Evolutionary conservation across 1,140 invertebrate genomes (phyloP), one percentile per base, ranked within the genome.

Genomic region (Latrodectus geometricus): DNA sequence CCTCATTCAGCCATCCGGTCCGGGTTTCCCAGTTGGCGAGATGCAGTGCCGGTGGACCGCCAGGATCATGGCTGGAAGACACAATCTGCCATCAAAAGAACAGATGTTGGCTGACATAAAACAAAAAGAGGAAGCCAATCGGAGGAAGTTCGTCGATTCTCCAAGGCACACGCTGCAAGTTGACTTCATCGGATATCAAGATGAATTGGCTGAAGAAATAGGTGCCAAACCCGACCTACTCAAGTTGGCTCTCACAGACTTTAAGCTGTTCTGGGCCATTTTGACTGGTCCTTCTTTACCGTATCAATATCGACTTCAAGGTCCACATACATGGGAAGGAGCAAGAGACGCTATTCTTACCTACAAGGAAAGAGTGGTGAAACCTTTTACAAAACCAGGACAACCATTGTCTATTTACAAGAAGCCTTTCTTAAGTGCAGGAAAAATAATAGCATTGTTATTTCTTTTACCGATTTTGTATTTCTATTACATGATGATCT

Each of bases 251-350:
- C 72, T 90, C 49, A 90, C 56, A 17, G 91, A 92, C 87, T 91
- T 90, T 0, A 78, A 23, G 11, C 88, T 92, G 9, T 92, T 90
- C 7, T 73, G 88, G 48, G 87, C 86, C 14, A 88, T 90, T 9
- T 78, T 89, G 8, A 90, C 90, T 88, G 91, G 91, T 11, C 90
- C 91, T 0, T 90, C 89, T 88, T 89, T 90, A 0, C 90, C 92
- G 0, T 92, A 91, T 76, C 92, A 92, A 78, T 92, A 90, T 88
- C 88, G 92, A n/a, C 88, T 92, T 21, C 84, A 86, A 76, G 92
- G 92, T 14, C 91, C 91, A 8, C 87, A 90, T 11, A 78, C 87
- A 20, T 92, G 92, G 92, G 9, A 86, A 14, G 91, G 90, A 15
- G 92, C 92, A 0, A 87, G 90, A 88, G 83, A 91, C 4, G 90